phyloP scores from a whole-genome alignment of 2,113 vertebrate species.

The Scomber japonicus region DNA sequence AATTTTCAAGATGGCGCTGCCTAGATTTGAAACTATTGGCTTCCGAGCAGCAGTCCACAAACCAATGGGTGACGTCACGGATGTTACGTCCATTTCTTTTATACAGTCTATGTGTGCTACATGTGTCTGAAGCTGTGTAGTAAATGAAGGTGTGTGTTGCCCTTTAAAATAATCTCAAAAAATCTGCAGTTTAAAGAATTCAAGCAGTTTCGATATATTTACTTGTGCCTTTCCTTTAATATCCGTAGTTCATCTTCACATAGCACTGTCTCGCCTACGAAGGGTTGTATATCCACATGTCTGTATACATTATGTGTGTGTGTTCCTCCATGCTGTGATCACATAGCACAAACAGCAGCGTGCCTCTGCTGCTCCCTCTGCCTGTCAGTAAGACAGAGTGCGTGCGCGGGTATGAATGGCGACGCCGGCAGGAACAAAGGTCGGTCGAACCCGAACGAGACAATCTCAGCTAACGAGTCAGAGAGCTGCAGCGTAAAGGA shows the following conservation, averaged over 20 bases:
- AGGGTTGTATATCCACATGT: constrained; percentile 5
- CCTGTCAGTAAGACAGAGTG: constrained; percentile 62
- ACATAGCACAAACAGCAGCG: constrained; percentile 59
- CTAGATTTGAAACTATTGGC: too few species aligned
- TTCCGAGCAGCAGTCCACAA: too few species aligned
- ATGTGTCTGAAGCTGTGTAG: too few species aligned
- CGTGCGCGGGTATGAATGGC: constrained; percentile 29
- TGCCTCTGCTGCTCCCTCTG: constrained; percentile 41
- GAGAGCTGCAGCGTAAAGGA: constrained; percentile 16
- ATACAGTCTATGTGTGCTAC: too few species aligned
- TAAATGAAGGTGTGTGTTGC: too few species aligned
- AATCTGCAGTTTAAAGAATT: too few species aligned
- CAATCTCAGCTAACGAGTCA: constrained; percentile 32
- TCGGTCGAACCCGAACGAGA: constrained; percentile 8
- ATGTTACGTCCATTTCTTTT: too few species aligned
- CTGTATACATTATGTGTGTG: constrained; percentile 14
- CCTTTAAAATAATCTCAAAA: too few species aligned
- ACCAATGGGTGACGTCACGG: too few species aligned
- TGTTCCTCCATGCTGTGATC: constrained; percentile 65
- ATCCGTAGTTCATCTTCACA: not conserved
- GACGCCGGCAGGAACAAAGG: constrained; percentile 37
- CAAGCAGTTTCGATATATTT: not conserved
- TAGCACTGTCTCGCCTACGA: not conserved
- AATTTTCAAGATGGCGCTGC: too few species aligned
- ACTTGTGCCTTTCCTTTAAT: not conserved